A percentile compares a stretch with the other conserved stretches of the same genome.
These are phyloP conservation scores for Drosophila fuyamai DNA, from an alignment of 1,140 invertebrate species.

Conservation along the genomic window DNA sequence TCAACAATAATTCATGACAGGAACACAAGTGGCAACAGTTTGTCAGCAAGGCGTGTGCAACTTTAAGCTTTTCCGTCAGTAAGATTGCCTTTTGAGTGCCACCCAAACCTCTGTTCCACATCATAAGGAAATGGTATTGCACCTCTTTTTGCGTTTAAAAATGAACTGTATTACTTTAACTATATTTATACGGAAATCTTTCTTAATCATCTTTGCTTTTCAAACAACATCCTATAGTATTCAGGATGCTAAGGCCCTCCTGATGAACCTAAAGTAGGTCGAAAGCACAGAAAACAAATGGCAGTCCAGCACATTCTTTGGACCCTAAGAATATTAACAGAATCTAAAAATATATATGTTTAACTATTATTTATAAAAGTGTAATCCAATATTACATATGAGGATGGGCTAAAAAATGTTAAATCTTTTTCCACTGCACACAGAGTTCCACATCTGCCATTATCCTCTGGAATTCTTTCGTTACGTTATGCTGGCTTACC, in stretches of 20 bases:
- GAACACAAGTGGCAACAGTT: conserved; percentile 80
- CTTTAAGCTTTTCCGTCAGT: conserved; percentile 51
- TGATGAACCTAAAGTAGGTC: too few species aligned
- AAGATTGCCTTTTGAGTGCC: conserved; percentile 47
- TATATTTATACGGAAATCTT: too few species aligned
- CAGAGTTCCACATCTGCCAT: conserved; percentile 11
- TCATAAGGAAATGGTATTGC: neutral
- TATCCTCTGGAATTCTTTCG: conserved; percentile 42
- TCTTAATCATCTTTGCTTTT: too few species aligned
- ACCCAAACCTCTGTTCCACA: conserved; percentile 42
- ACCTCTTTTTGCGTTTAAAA: neutral
- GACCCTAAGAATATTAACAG: too few species aligned
- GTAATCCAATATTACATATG: too few species aligned
- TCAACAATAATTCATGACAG: conserved; percentile 80
- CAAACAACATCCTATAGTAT: too few species aligned
- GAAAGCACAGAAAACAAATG: too few species aligned
- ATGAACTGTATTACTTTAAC: too few species aligned
- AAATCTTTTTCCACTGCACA: neutral
- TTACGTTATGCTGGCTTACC: conserved; percentile 62
- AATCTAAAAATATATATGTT: too few species aligned
- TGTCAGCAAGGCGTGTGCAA: conserved; percentile 65
- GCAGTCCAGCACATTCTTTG: too few species aligned
- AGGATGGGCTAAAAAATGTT: neutral
- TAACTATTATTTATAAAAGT: too few species aligned
- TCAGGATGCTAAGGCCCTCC: too few species aligned